Base-by-base conservation (phyloP, 2,113 vertebrate species). In the Osmerus mordax region DNA sequence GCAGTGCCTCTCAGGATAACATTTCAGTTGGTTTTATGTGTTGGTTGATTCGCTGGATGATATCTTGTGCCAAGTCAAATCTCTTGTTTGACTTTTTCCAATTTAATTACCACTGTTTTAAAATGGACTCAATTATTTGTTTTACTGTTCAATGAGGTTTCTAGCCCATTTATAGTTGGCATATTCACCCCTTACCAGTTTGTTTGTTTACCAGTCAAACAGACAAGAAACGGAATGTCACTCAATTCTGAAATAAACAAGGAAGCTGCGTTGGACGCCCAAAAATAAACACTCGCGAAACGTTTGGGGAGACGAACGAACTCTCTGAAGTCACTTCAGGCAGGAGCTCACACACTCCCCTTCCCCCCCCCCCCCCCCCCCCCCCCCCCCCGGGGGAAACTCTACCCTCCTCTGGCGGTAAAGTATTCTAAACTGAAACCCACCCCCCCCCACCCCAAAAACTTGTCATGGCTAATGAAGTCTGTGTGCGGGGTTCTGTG, bases 391-490 rank as follows among this genome's bases (percentile, higher is more conserved):
- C 56, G 75, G 61, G 68, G 64, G 81, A 71, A 79, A 61, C 70
- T 21, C 47, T 74, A 69, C 78, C 51, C 11, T 75, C 77, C 55
- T 84, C 73, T 69, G 64, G 73, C 82, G 69, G 76, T 75, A 73
- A 86, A 86, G 78, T 83, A 84, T 78, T 87, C 76, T 81, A 91
- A 90, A 89, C 88, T 84, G 81, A 90, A 78, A 76, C 78, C 62
- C 80, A 87, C 76, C 79, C 9, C 54, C 21, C 56, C n/a, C 56
- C 18, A 58, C 5, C 16, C 16, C n/a, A 56, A 79, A 65, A 90
- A 87, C 87, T 89, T 91, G 87, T 91, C 91, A 90, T 86, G 75
- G 83, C 92, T 94, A 95, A 95, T 95, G 95, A 94, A 94, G 92
- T 90, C 91, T 86, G 89, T 89, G 90, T 86, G 74, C 70, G 63